Evolutionary conservation across 2,888 invertebrate genomes (phyloP).

Genomic region (Andricus quercusramuli): DNA sequence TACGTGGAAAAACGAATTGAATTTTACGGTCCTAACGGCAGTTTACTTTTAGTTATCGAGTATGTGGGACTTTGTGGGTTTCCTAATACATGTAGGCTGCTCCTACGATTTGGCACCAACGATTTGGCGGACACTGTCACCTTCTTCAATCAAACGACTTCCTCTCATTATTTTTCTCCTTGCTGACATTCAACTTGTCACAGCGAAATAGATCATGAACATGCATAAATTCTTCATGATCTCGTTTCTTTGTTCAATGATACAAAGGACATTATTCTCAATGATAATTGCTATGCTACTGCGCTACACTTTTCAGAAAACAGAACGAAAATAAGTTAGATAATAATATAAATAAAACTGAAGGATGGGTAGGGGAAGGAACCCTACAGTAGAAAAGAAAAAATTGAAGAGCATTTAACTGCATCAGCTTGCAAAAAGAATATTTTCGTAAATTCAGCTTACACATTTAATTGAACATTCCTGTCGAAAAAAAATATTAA

Average conservation of each 20-base stretch:
- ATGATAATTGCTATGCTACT: background rate
- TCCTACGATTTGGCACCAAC: slow-evolving; percentile 36
- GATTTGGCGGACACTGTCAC: slow-evolving; percentile 30
- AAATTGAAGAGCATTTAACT: too few relatives aligned
- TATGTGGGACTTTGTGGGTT: slow-evolving; percentile 46
- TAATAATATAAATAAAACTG: too few relatives aligned
- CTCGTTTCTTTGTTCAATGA: background rate
- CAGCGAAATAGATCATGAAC: background rate
- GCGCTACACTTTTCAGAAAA: background rate
- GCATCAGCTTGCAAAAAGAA: too few relatives aligned
- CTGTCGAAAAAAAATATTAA: too few relatives aligned
- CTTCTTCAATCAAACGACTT: slow-evolving; percentile 29
- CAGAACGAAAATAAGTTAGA: background rate
- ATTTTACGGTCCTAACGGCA: slow-evolving; percentile 56
- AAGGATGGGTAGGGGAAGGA: too few relatives aligned
- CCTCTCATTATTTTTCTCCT: slow-evolving; percentile 30
- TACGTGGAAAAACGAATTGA: slow-evolving; percentile 67
- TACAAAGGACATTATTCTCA: background rate
- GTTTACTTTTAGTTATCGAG: slow-evolving; percentile 60
- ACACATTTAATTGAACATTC: too few relatives aligned
- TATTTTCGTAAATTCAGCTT: too few relatives aligned
- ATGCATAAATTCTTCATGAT: background rate
- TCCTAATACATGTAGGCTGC: slow-evolving; percentile 43
- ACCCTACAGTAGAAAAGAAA: too few relatives aligned
- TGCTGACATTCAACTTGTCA: slow-evolving; percentile 8